Conservation (phyloP, 2,797 vertebrate species). For the Sebastes paucispinis region DNA sequence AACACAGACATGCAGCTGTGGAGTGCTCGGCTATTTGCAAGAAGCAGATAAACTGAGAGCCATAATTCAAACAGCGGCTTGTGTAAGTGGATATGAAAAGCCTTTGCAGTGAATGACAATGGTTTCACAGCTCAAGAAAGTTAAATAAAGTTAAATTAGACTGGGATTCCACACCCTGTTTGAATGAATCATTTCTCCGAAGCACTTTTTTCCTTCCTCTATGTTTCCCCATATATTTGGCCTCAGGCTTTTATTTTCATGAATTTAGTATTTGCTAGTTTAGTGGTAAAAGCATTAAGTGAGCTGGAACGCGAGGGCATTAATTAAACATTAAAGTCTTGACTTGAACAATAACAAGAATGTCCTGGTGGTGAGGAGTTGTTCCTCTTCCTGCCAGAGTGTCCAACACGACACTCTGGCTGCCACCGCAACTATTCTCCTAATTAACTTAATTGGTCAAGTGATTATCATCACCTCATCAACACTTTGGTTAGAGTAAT, state of each 20-base stretch:
- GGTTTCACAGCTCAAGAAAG: slow-evolving; percentile 42
- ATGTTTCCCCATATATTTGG: slow-evolving; percentile 15
- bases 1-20: slow-evolving; percentile 9
- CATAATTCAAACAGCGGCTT: slow-evolving; percentile 69
- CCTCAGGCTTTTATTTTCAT: slow-evolving; percentile 41
- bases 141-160: slow-evolving; percentile 46
- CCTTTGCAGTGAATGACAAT: slow-evolving; percentile 57
- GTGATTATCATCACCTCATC: slow-evolving; percentile 49
- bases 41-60: slow-evolving; percentile 69
- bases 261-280: slow-evolving; percentile 47
- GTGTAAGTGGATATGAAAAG: slow-evolving; percentile 62
- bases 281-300: slow-evolving; percentile 29
- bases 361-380: background rate
- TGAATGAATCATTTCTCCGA: slow-evolving; percentile 18
- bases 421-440: slow-evolving; percentile 14
- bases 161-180: slow-evolving; percentile 38
- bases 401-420: background rate
- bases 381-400: background rate
- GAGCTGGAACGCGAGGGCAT: slow-evolving; percentile 25
- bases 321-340: slow-evolving; percentile 56
- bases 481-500: slow-evolving; percentile 41
- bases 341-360: slow-evolving; percentile 30
- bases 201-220: background rate
- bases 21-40: slow-evolving; percentile 58
- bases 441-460: slow-evolving; percentile 60